phyloP scores from a whole-genome alignment of 2,113 vertebrate species.

The Piaya cayana region DNA sequence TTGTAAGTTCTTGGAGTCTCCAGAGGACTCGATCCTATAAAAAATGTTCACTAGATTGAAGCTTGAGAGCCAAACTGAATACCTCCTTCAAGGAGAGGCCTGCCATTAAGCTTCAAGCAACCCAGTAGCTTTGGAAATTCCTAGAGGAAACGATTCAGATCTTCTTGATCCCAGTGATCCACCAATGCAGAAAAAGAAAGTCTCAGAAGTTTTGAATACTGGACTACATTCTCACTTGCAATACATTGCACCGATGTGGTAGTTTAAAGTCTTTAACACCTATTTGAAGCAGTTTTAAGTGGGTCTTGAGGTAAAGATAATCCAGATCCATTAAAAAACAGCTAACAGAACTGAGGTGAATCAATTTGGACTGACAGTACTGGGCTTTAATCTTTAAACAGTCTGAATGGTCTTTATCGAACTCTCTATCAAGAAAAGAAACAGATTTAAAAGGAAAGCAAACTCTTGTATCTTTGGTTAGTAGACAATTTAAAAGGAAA shows the following conservation, averaged over 20 bases:
- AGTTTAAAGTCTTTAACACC: neutral
- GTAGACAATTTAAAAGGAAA: neutral
- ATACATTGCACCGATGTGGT: neutral
- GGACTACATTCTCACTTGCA: neutral
- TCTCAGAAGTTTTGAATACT: neutral
- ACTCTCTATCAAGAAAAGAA: neutral
- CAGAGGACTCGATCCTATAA: neutral
- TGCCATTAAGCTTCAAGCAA: neutral
- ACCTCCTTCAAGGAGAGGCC: neutral
- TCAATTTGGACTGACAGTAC: neutral
- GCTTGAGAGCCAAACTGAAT: neutral
- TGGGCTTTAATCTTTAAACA: neutral
- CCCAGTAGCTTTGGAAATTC: neutral
- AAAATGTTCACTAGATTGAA: neutral
- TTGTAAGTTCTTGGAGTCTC: neutral
- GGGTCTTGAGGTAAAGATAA: neutral
- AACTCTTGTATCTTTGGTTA: neutral
- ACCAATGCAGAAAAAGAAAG: neutral
- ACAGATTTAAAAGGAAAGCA: neutral
- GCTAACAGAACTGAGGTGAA: neutral
- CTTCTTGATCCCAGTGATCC: neutral
- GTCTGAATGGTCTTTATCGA: neutral
- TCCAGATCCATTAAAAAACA: neutral
- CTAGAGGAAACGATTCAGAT: neutral
- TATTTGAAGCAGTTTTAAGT: neutral